These are phyloP conservation scores for Cryptotermes secundus DNA, from an alignment of 1,140 invertebrate genomes.

Conservation along the genomic window DNA sequence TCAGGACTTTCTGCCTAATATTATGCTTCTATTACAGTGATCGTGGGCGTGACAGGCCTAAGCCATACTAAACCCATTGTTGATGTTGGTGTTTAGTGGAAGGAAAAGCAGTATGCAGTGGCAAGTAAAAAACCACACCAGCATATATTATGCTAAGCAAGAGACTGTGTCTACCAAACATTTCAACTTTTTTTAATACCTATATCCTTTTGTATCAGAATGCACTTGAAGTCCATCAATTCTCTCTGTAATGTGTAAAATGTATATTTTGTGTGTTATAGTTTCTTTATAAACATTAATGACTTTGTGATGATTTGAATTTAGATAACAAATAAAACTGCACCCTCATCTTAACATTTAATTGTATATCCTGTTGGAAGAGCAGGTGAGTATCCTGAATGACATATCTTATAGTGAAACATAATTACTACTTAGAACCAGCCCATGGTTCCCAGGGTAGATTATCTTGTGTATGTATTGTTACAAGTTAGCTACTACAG, in stretches of 20 bases:
- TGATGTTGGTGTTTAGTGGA: background rate
- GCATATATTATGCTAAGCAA: background rate
- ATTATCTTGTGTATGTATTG: too few species aligned
- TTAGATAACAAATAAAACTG: background rate
- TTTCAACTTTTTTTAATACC: background rate
- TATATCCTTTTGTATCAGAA: background rate
- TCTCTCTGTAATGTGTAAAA: background rate
- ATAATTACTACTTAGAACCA: too few species aligned
- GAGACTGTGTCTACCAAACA: background rate
- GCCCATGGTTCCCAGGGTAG: too few species aligned
- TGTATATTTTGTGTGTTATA: constrained; percentile 1
- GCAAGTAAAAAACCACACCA: background rate
- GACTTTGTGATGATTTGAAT: background rate
- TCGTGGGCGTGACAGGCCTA: constrained; percentile 31
- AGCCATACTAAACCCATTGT: constrained; percentile 25
- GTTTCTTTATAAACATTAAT: background rate
- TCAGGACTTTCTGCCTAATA: background rate
- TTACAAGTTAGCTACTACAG: too few species aligned
- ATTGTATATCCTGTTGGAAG: too few species aligned
- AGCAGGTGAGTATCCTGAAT: too few species aligned
- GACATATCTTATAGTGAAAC: too few species aligned
- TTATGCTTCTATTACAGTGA: background rate
- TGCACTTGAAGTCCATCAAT: background rate
- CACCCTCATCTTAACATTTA: background rate
- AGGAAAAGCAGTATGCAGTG: background rate